Evolutionary conservation across 2,888 invertebrate species (phyloP).

Genomic region (Plutella xylostella): DNA sequence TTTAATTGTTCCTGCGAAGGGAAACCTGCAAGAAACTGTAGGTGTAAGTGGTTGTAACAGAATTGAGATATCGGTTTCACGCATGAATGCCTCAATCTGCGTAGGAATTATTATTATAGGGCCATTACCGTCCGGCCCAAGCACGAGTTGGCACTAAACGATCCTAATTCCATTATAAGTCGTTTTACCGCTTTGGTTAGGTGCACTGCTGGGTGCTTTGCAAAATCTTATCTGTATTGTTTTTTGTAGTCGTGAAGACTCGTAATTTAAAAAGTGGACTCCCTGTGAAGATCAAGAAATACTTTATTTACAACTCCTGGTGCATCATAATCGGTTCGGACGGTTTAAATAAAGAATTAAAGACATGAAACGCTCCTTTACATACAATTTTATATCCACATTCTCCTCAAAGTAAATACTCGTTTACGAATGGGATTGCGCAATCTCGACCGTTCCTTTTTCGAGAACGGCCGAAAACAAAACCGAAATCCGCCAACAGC

Average conservation of each 20-base stretch:
- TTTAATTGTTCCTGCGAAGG: background rate
- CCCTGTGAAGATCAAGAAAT: background rate
- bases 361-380: background rate
- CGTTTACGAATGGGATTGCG: background rate
- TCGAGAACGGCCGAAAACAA: background rate
- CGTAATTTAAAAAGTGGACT: background rate
- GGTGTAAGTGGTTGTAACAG: conserved; percentile 15
- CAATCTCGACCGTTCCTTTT: background rate
- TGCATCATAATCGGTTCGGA: too few relatives aligned
- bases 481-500: background rate
- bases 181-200: too few relatives aligned
- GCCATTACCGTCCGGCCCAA: background rate
- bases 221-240: background rate
- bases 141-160: too few relatives aligned
- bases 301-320: too few relatives aligned
- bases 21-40: conserved; percentile 2
- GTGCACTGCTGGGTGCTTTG: too few relatives aligned
- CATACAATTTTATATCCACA: background rate
- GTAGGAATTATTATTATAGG: conserved; percentile 16
- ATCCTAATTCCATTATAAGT: too few relatives aligned
- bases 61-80: conserved; percentile 45
- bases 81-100: conserved; percentile 27
- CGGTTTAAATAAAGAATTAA: background rate
- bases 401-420: background rate
- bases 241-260: background rate